Conservation (phyloP, 2,797 vertebrate genomes). For the Rhinatrema bivittatum region DNA sequence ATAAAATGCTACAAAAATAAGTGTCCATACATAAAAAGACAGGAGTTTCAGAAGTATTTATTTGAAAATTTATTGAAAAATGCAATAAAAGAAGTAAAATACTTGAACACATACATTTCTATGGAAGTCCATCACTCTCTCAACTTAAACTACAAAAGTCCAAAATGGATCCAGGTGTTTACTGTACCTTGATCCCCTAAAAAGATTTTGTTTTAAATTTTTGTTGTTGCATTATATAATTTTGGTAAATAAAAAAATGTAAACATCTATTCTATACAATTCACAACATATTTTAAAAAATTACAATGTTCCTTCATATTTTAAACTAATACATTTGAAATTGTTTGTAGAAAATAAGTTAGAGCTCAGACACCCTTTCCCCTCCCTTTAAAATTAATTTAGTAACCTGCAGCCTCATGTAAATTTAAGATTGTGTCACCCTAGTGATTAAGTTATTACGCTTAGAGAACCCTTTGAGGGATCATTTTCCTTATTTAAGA, state of each 20-base stretch:
- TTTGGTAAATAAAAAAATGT: constrained; percentile 38
- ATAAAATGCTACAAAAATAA: neutral
- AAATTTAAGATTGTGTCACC: too few relatives aligned
- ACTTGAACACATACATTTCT: constrained; percentile 36
- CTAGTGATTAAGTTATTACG: too few relatives aligned
- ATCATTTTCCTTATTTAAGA: too few relatives aligned
- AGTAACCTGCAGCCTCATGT: too few relatives aligned
- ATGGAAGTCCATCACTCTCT: constrained; percentile 46
- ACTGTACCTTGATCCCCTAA: constrained; percentile 29
- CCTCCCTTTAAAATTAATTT: too few relatives aligned
- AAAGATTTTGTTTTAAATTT: constrained; percentile 35
- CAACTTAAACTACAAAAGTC: constrained; percentile 42
- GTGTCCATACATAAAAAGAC: too few relatives aligned
- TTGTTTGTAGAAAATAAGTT: constrained; percentile 28
- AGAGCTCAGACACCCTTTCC: too few relatives aligned
- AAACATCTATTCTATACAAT: constrained; percentile 53
- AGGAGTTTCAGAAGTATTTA: neutral
- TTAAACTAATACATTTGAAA: constrained; percentile 41
- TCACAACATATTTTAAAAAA: constrained; percentile 40
- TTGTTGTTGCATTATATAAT: constrained; percentile 35
- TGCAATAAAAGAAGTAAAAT: constrained; percentile 61
- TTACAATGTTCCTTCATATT: constrained; percentile 62
- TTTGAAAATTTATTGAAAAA: constrained; percentile 65
- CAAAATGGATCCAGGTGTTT: constrained; percentile 35
- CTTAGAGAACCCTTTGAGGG: too few relatives aligned